Base-by-base conservation (phyloP, 2,888 invertebrate species). In the Petrophora chlorosata region DNA sequence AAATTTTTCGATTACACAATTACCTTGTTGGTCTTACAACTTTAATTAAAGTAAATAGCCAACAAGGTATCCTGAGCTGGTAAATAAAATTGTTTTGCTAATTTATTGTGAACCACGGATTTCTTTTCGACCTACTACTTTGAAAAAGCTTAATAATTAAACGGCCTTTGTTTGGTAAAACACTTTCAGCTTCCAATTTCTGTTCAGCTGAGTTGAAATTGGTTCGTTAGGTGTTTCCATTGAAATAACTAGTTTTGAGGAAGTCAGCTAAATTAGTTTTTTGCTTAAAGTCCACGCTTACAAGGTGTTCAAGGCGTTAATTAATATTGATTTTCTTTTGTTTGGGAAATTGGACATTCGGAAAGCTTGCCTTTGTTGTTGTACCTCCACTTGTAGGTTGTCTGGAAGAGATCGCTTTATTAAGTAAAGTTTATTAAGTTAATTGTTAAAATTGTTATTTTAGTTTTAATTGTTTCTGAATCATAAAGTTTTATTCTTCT, bases 21-120 rank as follows among this genome's bases (percentile, higher is more conserved):
- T n/a, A n/a, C n/a, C n/a, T n/a, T n/a, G n/a, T n/a, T n/a, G n/a
- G n/a, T 62, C 55, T 61, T 59, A 56, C 51, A 65, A 63, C 50
- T 65, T 70, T 65, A 67, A 73, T 73, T 72, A 67, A 68, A 70
- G 59, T 25, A 48, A 64, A 65, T 62, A 59, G 52, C 57, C 53
- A 56, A 61, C 41, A 51, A 56, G 56, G 54, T 56, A 42, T 45
- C 58, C 39, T 51, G 54, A 63, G 61, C 57, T 53, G 38, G 35
- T 61, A 61, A 63, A 61, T 61, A 51, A 67, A 67, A 67, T 63
- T 63, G 60, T 67, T 67, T 57, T 48, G 56, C 61, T 67, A 67
- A 71, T 71, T 73, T 70, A 65, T 67, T 66, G 59, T 57, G 54
- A 41, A 53, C 49, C 42, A 32, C 28, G 48, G 55, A 57, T 59